A percentile compares a stretch with the other conserved stretches of the same genome.
phyloP scores from a whole-genome alignment of 2,797 vertebrate genomes.

The Picus viridis region DNA sequence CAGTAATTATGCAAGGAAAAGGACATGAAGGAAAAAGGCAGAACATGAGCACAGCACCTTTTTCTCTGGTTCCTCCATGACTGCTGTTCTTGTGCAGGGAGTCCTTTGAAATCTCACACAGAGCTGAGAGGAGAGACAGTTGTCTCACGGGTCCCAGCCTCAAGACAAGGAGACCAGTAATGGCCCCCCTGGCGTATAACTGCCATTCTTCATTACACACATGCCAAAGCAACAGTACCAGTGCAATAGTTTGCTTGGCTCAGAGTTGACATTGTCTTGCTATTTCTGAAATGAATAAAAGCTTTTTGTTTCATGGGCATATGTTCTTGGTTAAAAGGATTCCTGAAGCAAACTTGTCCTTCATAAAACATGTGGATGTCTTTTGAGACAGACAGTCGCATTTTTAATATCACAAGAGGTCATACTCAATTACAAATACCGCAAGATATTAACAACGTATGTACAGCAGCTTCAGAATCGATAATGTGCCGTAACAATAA shows the following conservation, averaged over 20 bases:
- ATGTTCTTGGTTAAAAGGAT: slow-evolving; percentile 57
- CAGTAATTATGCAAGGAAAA: not conserved
- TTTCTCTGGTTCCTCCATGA: not conserved
- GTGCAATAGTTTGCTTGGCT: slow-evolving; percentile 22
- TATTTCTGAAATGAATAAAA: slow-evolving; percentile 52
- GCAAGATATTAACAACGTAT: slow-evolving; percentile 43
- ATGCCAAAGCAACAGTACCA: not conserved
- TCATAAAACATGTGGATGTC: slow-evolving; percentile 38
- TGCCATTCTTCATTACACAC: not conserved
- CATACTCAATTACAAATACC: slow-evolving; percentile 12
- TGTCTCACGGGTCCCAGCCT: not conserved
- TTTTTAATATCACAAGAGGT: slow-evolving; percentile 39
- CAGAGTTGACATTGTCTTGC: slow-evolving; percentile 29
- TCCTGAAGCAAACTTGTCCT: slow-evolving; percentile 27
- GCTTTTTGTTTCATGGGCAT: slow-evolving; percentile 51
- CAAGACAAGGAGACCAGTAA: not conserved
- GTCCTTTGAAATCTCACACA: fast-evolving
- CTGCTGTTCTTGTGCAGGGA: not conserved
- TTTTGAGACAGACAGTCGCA: not conserved
- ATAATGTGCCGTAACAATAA: not conserved
- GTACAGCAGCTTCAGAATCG: not conserved
- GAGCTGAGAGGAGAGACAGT: not conserved
- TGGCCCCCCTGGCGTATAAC: not conserved
- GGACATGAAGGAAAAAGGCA: not conserved
- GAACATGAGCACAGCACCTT: not conserved